Base-by-base conservation (phyloP, 2,797 vertebrate genomes). In the Alcedo quadribrachys region DNA sequence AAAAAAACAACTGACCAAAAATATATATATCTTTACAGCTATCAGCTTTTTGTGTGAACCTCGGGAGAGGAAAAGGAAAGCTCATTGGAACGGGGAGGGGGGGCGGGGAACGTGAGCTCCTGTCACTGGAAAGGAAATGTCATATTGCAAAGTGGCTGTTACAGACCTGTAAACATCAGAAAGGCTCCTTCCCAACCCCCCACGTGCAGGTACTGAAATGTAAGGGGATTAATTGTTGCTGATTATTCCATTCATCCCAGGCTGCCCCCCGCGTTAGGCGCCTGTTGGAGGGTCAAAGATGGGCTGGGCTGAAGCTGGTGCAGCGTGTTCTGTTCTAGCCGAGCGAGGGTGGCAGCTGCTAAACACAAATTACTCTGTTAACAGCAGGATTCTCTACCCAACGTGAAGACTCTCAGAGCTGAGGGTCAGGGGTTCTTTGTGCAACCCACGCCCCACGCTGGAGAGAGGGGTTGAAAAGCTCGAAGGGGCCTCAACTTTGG, bases 11-110 rank as follows among this genome's bases (percentile, higher is more conserved):
- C 92, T 94, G 97, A 97, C 97, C 95, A 96, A 94, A 97, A 98
- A 97, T 97, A 97, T 97, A 92, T 97, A 97, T 95, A 94, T 97
- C 96, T 97, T 97, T 97, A 98, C 97, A 98, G 97, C 97, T 97
- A 94, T 97, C 68, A 77, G 92, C 95, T 97, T 95, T 96, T 91
- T 80, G 0, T 94, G 94, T 79, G 96, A 98, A 95, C 94, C 89
- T 97, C 80, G 15, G 91, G 95, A 66, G 96, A 93, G 91, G 91
- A 83, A 92, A 95, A 94, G 94, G 93, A 89, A 91, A 93, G 79
- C 89, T 94, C 60, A 95, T 85, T 87, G 91, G 90, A 87, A 66
- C 8, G 81, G 93, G 83, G 92, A 15, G 11, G 85, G 85, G 92
- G 93, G 76, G 20, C n/a, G 71, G 94, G 85, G 40, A 94, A 74